These are phyloP conservation scores for Scaptomyza parva DNA, from an alignment of 2,888 invertebrate species.

Conservation along the genomic window DNA sequence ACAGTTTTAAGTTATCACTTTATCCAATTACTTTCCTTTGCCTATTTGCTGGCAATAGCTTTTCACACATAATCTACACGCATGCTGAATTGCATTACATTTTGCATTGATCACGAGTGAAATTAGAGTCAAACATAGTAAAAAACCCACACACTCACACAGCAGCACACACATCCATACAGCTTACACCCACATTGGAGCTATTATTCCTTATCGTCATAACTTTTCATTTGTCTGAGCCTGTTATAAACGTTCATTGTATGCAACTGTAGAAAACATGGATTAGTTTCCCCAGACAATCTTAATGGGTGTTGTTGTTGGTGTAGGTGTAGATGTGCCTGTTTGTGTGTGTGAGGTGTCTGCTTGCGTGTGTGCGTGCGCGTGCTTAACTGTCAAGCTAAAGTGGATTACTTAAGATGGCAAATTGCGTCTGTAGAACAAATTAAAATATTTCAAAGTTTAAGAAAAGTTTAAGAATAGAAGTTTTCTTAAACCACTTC, in stretches of 20 bases:
- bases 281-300: slow-evolving; percentile 31
- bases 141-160: background rate
- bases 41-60: slow-evolving; percentile 14
- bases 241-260: slow-evolving; percentile 54
- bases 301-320: background rate
- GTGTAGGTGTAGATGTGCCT: background rate
- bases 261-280: slow-evolving; percentile 42
- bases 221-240: slow-evolving; percentile 60
- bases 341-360: slow-evolving; percentile 6
- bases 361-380: slow-evolving; percentile 5
- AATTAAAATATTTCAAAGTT: slow-evolving; percentile 18
- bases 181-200: background rate
- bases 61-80: slow-evolving; percentile 20
- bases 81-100: slow-evolving; percentile 57
- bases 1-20: background rate
- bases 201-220: slow-evolving; percentile 31
- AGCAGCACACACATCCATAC: background rate
- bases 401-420: slow-evolving; percentile 65
- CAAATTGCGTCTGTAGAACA: slow-evolving; percentile 41
- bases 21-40: slow-evolving; percentile 53
- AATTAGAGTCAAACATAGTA: slow-evolving; percentile 20
- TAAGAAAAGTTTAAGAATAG: no score
- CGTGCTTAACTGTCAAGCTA: slow-evolving; percentile 18
- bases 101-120: slow-evolving; percentile 62
- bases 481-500: no score